Evolutionary conservation across 2,888 invertebrate genomes (phyloP).

Genomic region (Parapristionchus giblindavisi): DNA sequence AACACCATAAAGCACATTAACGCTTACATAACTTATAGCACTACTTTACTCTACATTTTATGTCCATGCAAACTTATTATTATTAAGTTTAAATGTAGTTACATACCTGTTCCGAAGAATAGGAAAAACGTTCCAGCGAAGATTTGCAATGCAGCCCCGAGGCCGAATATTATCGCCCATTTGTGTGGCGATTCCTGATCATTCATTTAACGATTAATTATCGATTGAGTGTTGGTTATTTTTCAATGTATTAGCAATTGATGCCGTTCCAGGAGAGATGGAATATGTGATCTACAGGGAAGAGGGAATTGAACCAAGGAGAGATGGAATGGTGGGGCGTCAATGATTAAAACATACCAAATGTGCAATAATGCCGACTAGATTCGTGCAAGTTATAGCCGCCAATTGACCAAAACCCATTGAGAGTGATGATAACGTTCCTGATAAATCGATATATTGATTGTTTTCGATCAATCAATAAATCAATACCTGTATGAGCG

Average conservation of each 20-base stretch:
- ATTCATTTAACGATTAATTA: no score
- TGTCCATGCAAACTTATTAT: no score
- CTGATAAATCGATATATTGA: not conserved
- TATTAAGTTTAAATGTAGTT: no score
- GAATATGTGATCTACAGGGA: no score
- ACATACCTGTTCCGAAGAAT: constrained; percentile 28
- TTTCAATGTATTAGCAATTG: no score
- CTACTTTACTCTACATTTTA: no score
- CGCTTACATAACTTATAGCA: no score
- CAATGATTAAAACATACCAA: not conserved
- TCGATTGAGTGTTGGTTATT: no score
- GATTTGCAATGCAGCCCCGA: constrained; percentile 26
- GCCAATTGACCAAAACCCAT: constrained; percentile 33
- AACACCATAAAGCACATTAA: no score
- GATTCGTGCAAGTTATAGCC: constrained; percentile 28
- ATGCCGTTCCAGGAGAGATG: no score
- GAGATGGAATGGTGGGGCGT: no score
- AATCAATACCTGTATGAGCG: constrained; percentile 1
- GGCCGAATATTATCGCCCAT: constrained; percentile 27
- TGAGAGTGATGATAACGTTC: constrained; percentile 25
- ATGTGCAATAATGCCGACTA: constrained; percentile 18
- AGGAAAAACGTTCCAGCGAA: constrained; percentile 25
- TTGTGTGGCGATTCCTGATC: constrained; percentile 33
- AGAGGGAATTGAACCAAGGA: no score
- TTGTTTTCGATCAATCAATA: not conserved